Conservation (phyloP, 2,797 vertebrate genomes). For the Coregonus ussuriensis region DNA sequence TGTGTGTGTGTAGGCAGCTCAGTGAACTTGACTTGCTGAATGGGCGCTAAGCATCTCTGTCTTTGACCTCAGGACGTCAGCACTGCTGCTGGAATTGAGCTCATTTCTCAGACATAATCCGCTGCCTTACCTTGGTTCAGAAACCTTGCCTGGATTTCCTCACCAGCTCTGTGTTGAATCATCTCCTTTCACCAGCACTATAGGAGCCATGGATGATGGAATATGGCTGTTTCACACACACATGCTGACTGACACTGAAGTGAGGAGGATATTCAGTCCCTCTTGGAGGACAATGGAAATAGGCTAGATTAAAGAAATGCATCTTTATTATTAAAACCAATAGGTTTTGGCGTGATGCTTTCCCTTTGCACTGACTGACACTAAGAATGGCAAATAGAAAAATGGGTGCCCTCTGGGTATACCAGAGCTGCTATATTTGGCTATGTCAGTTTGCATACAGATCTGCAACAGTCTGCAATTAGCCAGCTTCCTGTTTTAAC, state of each 20-base stretch:
- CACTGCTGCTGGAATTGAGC: not conserved
- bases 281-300: not conserved
- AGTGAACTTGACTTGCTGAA: not conserved
- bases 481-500: constrained; percentile 71
- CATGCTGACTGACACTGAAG: not conserved
- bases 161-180: not conserved
- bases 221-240: not conserved
- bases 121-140: not conserved
- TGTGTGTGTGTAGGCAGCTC: not conserved
- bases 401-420: constrained; percentile 39
- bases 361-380: constrained; percentile 13
- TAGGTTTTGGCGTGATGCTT: not conserved
- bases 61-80: not conserved
- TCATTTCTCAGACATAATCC: constrained; percentile 1
- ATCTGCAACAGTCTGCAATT: constrained; percentile 68
- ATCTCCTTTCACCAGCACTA: not conserved
- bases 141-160: not conserved
- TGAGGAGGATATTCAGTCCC: not conserved
- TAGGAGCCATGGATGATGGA: not conserved
- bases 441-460: constrained; percentile 62
- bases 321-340: not conserved
- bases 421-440: constrained; percentile 59
- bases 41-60: not conserved
- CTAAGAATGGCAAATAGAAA: constrained; percentile 33
- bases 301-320: not conserved